Base-by-base conservation (phyloP, 2,888 invertebrate species). In the Catotricha subobsoleta region DNA sequence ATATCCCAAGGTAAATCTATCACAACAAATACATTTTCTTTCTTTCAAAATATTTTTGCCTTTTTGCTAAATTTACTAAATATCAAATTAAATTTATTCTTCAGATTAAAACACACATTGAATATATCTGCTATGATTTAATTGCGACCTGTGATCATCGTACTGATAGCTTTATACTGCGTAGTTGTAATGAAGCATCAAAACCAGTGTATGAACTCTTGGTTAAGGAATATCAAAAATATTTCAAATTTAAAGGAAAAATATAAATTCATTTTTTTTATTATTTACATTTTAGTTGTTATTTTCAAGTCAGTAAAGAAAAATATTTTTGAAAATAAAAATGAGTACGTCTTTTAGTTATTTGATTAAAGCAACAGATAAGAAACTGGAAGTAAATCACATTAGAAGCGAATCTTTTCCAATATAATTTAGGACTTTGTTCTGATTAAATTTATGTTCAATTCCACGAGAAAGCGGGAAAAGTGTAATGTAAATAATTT, bases 221-320 rank as follows among this genome's bases (percentile, higher is more conserved):
- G 18, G 49, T 57, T 16, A 60, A 56, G 48, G 60, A 62, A 36
- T 58, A 60, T 42, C 52, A 57, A 43, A 62, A 61, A 44, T 57
- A 60, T 43, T 54, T 56, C 47, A 60, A 59, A 37, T 62, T 62
- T 45, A 57, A 56, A 25, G 62, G 62, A 40, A 62, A 61, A 48
- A 55, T 60, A 31, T 62, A 49, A 54, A 20, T 7, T 13, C 7
- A 29, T 29, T 29, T 8, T 29, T 10, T 4, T 12, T 8, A 8
- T 29, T 18, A 4, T 16, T 30, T 30, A 8, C 8, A 13, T 5
- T 6, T 13, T 30, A 10, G 3, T 16, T 30, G 10, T n/a, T 15
- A 30, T 15, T 6, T 4, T 5, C 3, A 10, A 15, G 30, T 9
- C 13, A 3, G 16, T 13, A 3, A 30, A 16, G 9, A 30, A 15